phyloP scores from a whole-genome alignment of 2,888 invertebrate species.

The Agonopterix heracliana region DNA sequence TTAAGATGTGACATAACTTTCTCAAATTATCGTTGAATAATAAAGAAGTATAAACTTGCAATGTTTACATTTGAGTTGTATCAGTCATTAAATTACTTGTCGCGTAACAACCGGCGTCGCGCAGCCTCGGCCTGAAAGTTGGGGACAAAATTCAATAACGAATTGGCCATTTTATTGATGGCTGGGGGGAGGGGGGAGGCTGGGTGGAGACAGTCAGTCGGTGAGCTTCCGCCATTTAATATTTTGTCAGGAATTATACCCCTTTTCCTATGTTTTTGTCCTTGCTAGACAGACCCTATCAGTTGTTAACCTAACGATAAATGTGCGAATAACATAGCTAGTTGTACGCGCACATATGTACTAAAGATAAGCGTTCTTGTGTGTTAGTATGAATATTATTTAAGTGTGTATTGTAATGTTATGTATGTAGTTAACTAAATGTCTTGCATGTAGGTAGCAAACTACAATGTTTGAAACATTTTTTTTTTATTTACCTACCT shows the following conservation, averaged over 20 bases:
- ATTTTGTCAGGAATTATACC: constrained; percentile 41
- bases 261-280: constrained; percentile 42
- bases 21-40: constrained; percentile 45
- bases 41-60: constrained; percentile 43
- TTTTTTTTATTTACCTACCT: no score
- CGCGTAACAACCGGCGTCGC: constrained; percentile 69
- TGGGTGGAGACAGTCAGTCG: constrained; percentile 67
- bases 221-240: constrained; percentile 70
- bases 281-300: constrained; percentile 9
- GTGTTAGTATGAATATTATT: constrained; percentile 3
- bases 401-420: background rate
- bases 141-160: constrained; percentile 73
- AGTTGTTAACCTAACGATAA: constrained; percentile 21
- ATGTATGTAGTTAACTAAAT: background rate
- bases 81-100: constrained; percentile 58
- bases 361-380: constrained; percentile 23
- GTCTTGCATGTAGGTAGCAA: no score
- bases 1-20: constrained; percentile 74
- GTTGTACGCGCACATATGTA: constrained; percentile 25
- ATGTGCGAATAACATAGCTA: constrained; percentile 11
- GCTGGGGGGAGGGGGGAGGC: constrained; percentile 71
- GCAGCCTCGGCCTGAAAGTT: constrained; percentile 65
- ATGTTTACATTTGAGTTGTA: constrained; percentile 62
- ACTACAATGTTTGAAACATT: no score
- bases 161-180: constrained; percentile 78